A percentile compares a stretch with the other conserved stretches of the same genome.
Conservation (phyloP, 92 coral and sea anemone species). For the Heteractis magnifica region DNA sequence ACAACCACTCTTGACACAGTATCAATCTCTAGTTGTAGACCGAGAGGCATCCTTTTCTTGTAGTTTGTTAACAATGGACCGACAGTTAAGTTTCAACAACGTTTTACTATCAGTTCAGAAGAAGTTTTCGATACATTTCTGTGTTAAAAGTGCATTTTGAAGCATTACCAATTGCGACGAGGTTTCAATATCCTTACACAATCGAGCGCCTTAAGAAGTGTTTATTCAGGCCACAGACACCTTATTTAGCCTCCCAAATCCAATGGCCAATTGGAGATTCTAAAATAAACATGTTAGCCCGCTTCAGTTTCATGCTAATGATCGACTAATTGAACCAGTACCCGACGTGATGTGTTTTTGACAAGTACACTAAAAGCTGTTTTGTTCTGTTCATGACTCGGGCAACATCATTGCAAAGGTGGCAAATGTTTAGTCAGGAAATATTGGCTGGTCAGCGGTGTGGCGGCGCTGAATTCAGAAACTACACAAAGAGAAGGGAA, state of each 20-base stretch:
- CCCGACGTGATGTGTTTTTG: constrained; percentile 71
- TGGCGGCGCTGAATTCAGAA: constrained; percentile 30
- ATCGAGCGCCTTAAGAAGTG: constrained; percentile 72
- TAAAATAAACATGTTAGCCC: constrained; percentile 76
- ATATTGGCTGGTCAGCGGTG: constrained; percentile 61
- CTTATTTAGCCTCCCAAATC: constrained; percentile 67
- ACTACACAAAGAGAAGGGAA: constrained; percentile 15
- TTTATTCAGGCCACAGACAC: constrained; percentile 93
- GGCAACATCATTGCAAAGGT: constrained; percentile 72
- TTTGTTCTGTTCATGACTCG: constrained; percentile 73
- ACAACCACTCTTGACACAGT: constrained; percentile 29
- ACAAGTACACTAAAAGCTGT: constrained; percentile 88
- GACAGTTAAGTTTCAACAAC: constrained; percentile 5
- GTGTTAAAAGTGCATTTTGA: constrained; percentile 4
- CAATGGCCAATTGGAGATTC: constrained; percentile 81
- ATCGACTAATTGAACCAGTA: constrained; percentile 70
- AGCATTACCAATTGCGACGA: constrained; percentile 30
- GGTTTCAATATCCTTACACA: constrained; percentile 75
- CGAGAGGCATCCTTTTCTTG: constrained; percentile 4
- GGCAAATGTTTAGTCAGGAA: constrained; percentile 74
- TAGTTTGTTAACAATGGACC: constrained; percentile 7
- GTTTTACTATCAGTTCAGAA: background rate
- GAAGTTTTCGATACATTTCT: constrained; percentile 1
- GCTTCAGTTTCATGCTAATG: constrained; percentile 95
- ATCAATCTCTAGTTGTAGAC: constrained; percentile 3